phyloP scores from a whole-genome alignment of 2,888 invertebrate species.

The Altica lythri region DNA sequence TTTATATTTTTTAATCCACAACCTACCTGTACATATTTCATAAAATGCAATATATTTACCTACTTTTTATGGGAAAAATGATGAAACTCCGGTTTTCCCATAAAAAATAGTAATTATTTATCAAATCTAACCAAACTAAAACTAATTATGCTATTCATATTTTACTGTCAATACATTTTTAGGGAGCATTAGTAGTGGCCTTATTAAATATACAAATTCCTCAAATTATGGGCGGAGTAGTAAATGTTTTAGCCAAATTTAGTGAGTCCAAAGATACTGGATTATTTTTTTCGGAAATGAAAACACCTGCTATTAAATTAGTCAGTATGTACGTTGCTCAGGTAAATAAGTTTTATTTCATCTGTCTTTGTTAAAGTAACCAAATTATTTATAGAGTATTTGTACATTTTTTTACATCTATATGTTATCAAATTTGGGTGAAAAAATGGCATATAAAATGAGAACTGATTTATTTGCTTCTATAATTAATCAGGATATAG shows the following conservation, averaged over 20 bases:
- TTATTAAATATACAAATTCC: constrained; percentile 90
- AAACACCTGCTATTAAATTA: constrained; percentile 69
- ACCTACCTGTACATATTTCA: too few relatives aligned
- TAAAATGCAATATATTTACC: too few relatives aligned
- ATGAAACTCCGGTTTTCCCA: too few relatives aligned
- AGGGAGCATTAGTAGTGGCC: constrained; percentile 89
- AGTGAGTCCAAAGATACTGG: constrained; percentile 58
- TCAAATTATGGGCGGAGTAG: constrained; percentile 77
- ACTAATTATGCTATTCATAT: too few relatives aligned
- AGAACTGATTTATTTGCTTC: constrained; percentile 81
- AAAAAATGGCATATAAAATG: constrained; percentile 81
- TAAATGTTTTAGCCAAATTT: constrained; percentile 74
- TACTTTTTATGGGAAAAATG: too few relatives aligned
- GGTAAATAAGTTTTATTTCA: constrained; percentile 62
- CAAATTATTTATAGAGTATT: constrained; percentile 61
- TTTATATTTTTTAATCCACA: too few relatives aligned
- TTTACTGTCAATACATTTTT: too few relatives aligned
- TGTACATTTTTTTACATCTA: constrained; percentile 92
- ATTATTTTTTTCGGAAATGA: constrained; percentile 66
- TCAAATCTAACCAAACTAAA: too few relatives aligned
- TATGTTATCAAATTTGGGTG: constrained; percentile 84
- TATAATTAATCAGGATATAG: constrained; percentile 83
- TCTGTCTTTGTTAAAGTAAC: constrained; percentile 36
- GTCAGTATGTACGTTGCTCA: constrained; percentile 73
- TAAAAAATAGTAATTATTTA: too few relatives aligned